Evolutionary conservation across 1,140 invertebrate genomes (phyloP).

Genomic region (Micrasema longulum): DNA sequence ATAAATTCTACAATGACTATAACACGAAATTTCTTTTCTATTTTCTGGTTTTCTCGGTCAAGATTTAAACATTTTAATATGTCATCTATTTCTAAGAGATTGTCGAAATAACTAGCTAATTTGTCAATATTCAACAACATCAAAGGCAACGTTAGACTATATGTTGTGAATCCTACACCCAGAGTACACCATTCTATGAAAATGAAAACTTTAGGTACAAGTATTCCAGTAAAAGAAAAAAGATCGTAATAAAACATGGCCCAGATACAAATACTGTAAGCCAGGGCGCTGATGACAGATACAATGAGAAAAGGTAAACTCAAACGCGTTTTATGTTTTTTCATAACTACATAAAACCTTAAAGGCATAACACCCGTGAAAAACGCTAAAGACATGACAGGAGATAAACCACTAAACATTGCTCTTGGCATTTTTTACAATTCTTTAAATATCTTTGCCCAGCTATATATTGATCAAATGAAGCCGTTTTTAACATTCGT

Average conservation of each 20-base stretch:
- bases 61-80: background rate
- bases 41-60: background rate
- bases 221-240: background rate
- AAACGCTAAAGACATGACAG: background rate
- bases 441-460: too few relatives aligned
- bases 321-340: background rate
- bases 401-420: background rate
- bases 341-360: background rate
- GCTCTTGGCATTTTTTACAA: too few relatives aligned
- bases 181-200: background rate
- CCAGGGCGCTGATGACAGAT: background rate
- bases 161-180: background rate
- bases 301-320: background rate
- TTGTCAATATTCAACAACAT: too few relatives aligned
- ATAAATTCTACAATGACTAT: background rate
- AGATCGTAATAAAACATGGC: background rate
- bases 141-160: background rate
- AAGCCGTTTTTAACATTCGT: too few relatives aligned
- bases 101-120: background rate
- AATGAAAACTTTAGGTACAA: background rate
- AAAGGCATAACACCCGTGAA: slow-evolving; percentile 6
- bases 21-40: background rate
- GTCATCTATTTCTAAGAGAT: background rate
- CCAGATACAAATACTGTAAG: background rate
- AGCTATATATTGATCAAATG: too few relatives aligned